These are phyloP conservation scores for Hypomecis atomaria DNA, from an alignment of 2,888 invertebrate species.

Conservation along the genomic window DNA sequence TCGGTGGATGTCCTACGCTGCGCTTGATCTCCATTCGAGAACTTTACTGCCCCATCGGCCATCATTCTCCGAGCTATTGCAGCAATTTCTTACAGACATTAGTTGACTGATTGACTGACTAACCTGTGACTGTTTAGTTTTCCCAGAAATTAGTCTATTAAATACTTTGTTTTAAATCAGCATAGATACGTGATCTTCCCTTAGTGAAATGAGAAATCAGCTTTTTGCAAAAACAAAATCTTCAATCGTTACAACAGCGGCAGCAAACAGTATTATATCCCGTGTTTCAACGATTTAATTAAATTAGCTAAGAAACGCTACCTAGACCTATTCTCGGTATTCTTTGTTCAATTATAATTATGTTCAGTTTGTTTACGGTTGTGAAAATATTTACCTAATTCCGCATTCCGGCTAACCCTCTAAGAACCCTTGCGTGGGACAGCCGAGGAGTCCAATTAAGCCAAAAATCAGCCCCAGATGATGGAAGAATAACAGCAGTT, in stretches of 20 bases:
- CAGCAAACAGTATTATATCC: conserved; percentile 1
- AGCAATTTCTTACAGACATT: too few species aligned
- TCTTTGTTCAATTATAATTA: conserved; percentile 17
- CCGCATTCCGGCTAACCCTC: conserved; percentile 7
- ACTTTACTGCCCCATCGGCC: too few species aligned
- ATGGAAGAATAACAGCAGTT: conserved; percentile 32
- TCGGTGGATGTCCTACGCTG: too few species aligned
- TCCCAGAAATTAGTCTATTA: too few species aligned
- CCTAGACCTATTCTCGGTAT: background rate
- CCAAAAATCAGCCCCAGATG: conserved; percentile 24
- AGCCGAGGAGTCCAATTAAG: conserved; percentile 16
- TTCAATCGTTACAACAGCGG: background rate
- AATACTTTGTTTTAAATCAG: too few species aligned
- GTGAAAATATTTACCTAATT: conserved; percentile 23
- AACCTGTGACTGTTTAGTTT: too few species aligned
- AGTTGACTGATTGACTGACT: too few species aligned
- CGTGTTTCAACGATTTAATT: conserved; percentile 16
- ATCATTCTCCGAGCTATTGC: too few species aligned
- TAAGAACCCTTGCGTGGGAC: conserved; percentile 11
- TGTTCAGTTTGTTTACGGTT: conserved; percentile 17
- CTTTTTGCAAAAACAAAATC: too few species aligned
- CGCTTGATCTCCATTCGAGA: too few species aligned
- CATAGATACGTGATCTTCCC: too few species aligned
- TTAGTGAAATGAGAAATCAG: too few species aligned
- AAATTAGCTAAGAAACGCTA: background rate